Conservation (phyloP, 2,888 invertebrate genomes). For the Hyles lineata region DNA sequence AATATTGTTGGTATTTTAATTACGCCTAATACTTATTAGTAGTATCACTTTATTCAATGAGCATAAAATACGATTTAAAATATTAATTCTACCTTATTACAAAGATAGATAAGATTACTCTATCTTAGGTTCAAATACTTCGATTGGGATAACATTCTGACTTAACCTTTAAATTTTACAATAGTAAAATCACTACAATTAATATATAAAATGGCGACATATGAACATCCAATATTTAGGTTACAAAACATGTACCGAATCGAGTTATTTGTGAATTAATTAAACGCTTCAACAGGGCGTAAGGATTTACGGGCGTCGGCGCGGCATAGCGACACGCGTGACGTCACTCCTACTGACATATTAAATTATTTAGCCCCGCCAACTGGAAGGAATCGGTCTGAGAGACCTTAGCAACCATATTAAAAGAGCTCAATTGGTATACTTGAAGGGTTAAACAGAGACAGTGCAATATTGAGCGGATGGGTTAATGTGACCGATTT, state of each 20-base stretch:
- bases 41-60: too few species aligned
- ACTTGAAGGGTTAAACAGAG: neutral
- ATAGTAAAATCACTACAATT: neutral
- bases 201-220: neutral
- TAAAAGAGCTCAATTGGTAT: conserved; percentile 18
- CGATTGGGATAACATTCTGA: neutral
- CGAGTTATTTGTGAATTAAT: conserved; percentile 76
- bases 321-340: conserved; percentile 66
- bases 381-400: conserved; percentile 29
- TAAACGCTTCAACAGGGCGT: conserved; percentile 78
- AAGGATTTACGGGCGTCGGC: conserved; percentile 68
- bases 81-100: neutral
- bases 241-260: conserved; percentile 19
- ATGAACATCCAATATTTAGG: conserved; percentile 9
- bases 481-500: neutral
- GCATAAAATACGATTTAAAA: too few species aligned
- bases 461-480: neutral
- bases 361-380: conserved; percentile 44
- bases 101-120: too few species aligned
- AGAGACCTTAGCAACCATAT: conserved; percentile 26
- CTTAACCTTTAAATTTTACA: neutral
- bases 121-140: too few species aligned
- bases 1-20: too few species aligned
- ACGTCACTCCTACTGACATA: conserved; percentile 67
- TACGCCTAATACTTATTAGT: too few species aligned